Conservation (phyloP, 2,797 vertebrate species). For the Xyrichtys novacula region DNA sequence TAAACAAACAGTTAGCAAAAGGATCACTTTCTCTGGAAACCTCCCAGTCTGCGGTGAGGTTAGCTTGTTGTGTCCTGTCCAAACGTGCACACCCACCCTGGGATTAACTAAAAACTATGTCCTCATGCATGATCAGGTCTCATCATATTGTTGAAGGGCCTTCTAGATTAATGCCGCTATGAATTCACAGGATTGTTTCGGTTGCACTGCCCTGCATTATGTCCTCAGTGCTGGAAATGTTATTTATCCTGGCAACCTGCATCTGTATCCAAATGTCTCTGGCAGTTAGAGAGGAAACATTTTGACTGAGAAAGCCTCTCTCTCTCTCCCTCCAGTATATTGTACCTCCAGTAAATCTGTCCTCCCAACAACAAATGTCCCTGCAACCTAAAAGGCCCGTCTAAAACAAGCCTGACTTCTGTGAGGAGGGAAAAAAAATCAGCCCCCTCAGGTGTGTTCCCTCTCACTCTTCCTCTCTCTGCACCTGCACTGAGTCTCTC, state of each 20-base stretch:
- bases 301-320: constrained; percentile 32
- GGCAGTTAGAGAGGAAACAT: constrained; percentile 49
- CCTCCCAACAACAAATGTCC: constrained; percentile 69
- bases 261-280: constrained; percentile 61
- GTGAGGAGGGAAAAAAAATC: constrained; percentile 40
- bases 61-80: constrained; percentile 43
- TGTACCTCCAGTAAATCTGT: constrained; percentile 70
- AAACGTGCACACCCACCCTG: constrained; percentile 2
- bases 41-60: constrained; percentile 68
- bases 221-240: constrained; percentile 27
- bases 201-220: constrained; percentile 19
- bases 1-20: constrained; percentile 81
- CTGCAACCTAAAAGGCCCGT: constrained; percentile 63
- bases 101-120: constrained; percentile 23
- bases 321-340: constrained; percentile 48
- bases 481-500: constrained; percentile 82
- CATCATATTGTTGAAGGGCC: not conserved
- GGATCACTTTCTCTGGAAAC: constrained; percentile 75
- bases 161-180: constrained; percentile 13
- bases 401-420: constrained; percentile 69
- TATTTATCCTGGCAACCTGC: constrained; percentile 42
- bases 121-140: constrained; percentile 18
- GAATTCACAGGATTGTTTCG: constrained; percentile 5
- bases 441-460: constrained; percentile 78
- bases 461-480: constrained; percentile 73